These are phyloP conservation scores for Philhelius pedissequus DNA, from an alignment of 2,888 invertebrate genomes.

Conservation along the genomic window DNA sequence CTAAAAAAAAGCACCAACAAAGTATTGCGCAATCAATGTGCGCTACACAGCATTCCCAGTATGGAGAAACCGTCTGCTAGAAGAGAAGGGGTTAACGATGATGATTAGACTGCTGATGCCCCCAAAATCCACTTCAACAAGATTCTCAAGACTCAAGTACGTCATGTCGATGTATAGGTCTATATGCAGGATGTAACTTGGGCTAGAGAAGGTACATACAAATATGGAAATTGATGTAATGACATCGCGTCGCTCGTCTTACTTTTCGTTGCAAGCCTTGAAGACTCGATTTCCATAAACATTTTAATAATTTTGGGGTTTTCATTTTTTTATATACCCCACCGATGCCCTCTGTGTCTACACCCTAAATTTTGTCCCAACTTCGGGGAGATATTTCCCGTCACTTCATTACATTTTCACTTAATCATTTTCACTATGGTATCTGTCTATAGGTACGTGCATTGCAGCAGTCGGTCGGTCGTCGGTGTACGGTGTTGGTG, in stretches of 20 bases:
- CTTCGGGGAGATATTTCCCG: constrained; percentile 31
- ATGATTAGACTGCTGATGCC: constrained; percentile 19
- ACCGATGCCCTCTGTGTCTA: background rate
- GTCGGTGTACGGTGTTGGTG: constrained; percentile 21
- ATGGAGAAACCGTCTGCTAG: background rate
- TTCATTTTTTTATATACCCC: constrained; percentile 6
- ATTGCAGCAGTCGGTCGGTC: no score
- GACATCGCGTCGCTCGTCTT: background rate
- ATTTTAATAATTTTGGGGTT: constrained; percentile 49
- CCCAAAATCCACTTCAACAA: constrained; percentile 59
- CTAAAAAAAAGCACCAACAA: constrained; percentile 11
- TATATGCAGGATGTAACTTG: background rate
- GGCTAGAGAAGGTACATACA: background rate
- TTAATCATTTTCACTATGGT: constrained; percentile 58
- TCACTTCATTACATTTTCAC: constrained; percentile 61
- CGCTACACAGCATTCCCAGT: background rate
- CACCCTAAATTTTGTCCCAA: background rate
- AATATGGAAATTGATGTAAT: constrained; percentile 7
- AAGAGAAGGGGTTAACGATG: background rate
- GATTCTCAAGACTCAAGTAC: constrained; percentile 43
- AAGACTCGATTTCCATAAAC: constrained; percentile 22
- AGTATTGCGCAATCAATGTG: constrained; percentile 42
- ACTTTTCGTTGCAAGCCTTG: background rate
- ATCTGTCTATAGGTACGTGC: no score
- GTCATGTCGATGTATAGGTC: background rate